A percentile compares a stretch with the other conserved stretches of the same genome.
Evolutionary conservation across 2,797 vertebrate genomes (phyloP).

Genomic region (Brachymystax lenok): DNA sequence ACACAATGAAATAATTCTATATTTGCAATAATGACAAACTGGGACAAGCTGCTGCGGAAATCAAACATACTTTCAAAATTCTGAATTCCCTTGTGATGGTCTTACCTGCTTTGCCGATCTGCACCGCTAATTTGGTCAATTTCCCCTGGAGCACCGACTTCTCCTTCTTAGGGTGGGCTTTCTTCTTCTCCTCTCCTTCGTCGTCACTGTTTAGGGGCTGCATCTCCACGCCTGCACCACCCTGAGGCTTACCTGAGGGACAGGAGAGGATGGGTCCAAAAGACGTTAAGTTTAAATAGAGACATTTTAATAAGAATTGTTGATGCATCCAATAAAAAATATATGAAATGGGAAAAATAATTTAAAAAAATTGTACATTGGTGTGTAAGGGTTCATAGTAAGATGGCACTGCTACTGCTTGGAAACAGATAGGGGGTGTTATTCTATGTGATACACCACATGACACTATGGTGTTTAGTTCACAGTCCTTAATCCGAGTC

Average conservation of each 20-base stretch:
- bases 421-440: conserved; percentile 9
- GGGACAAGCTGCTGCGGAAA: neutral
- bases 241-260: conserved; percentile 83
- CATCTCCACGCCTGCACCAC: conserved; percentile 88
- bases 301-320: neutral
- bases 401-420: neutral
- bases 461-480: conserved; percentile 14
- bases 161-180: conserved; percentile 91
- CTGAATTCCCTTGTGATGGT: neutral
- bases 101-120: conserved; percentile 97
- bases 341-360: neutral
- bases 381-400: neutral
- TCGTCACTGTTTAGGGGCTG: conserved; percentile 89
- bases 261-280: neutral
- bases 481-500: conserved; percentile 35
- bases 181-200: conserved; percentile 85
- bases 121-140: conserved; percentile 94
- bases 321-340: neutral
- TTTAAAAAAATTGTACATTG: neutral
- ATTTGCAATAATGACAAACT: neutral
- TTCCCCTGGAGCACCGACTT: conserved; percentile 98
- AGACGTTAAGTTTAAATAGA: too few species aligned
- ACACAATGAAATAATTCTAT: neutral
- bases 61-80: neutral
- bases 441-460: conserved; percentile 4